Base-by-base conservation (phyloP, 1,140 invertebrate genomes). In the Drosophila repletoides region DNA sequence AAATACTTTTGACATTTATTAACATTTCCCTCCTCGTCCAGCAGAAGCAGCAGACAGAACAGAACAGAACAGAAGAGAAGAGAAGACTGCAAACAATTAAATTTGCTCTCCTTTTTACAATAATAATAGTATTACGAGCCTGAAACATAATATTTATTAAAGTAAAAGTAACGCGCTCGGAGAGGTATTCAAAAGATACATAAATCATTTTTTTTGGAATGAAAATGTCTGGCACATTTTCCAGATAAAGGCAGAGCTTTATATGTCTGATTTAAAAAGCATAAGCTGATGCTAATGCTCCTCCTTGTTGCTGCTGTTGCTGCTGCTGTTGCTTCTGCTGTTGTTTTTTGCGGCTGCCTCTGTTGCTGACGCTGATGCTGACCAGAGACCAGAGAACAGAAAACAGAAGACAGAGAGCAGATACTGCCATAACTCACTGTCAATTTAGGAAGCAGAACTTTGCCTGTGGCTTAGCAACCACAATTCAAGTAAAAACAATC, bases 1-100 rank as follows among this genome's bases (percentile, higher is more conserved):
- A 86, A 86, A 66, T 36, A 58, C 36, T 86, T 77, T 73, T 86
- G 80, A 86, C 80, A 86, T 86, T 86, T 86, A 86, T 86, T 86
- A 86, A 76, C 75, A 86, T 80, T 86, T 72, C 59, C 36, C 36
- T 26, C 22, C 19, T 4, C 12, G 15, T n/a, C n/a, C n/a, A n/a
- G n/a, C n/a, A n/a, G n/a, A n/a, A n/a, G n/a, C n/a, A n/a, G n/a
- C n/a, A n/a, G n/a, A n/a, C n/a, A n/a, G n/a, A n/a, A n/a, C n/a
- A n/a, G n/a, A n/a, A n/a, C n/a, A n/a, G n/a, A n/a, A n/a, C n/a
- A n/a, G n/a, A n/a, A n/a, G n/a, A n/a, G n/a, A n/a, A n/a, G n/a
- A n/a, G 1, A 22, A 19, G 15, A 40, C 9, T 21, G 14, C 22
- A 9, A 52, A 61, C 79, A 84, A 81, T 81, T 81, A 81, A 81